A percentile compares a stretch with the other conserved stretches of the same genome.
phyloP scores from a whole-genome alignment of 2,888 invertebrate species.

The Apotomis turbidana region DNA sequence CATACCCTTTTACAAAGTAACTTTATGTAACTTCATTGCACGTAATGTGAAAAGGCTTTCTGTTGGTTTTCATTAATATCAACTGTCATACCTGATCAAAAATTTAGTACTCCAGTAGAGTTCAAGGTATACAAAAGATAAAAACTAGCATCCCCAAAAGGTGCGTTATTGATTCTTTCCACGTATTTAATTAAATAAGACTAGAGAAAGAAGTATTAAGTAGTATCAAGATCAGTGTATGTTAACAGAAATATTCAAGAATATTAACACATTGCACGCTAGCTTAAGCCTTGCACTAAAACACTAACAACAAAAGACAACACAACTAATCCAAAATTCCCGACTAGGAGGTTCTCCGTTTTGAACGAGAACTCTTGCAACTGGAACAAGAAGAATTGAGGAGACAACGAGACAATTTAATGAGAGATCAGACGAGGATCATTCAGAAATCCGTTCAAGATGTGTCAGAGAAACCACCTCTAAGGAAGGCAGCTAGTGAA shows the following conservation, averaged over 20 bases:
- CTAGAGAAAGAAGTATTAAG: not conserved
- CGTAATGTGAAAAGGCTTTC: not conserved
- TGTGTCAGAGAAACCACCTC: constrained; percentile 76
- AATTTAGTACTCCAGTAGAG: too few relatives aligned
- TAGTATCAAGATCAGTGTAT: not conserved
- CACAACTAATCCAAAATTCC: constrained; percentile 42
- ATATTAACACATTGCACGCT: constrained; percentile 51
- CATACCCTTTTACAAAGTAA: not conserved
- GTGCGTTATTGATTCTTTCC: too few relatives aligned
- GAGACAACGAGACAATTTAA: constrained; percentile 88
- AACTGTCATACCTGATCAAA: too few relatives aligned
- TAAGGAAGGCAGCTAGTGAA: constrained; percentile 54
- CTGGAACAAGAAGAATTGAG: constrained; percentile 90
- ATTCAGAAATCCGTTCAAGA: constrained; percentile 86
- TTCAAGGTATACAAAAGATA: too few relatives aligned
- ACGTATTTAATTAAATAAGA: not conserved
- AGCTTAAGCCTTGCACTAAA: constrained; percentile 55
- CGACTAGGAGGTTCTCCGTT: constrained; percentile 87
- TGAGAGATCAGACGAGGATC: constrained; percentile 86
- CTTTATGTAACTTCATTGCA: not conserved
- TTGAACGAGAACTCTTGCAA: constrained; percentile 90
- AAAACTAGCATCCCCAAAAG: too few relatives aligned
- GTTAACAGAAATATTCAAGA: constrained; percentile 35
- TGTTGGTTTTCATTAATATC: not conserved
- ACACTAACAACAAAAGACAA: constrained; percentile 10